Conservation (phyloP, 2,113 vertebrate species). For the Hipposideros armiger region DNA sequence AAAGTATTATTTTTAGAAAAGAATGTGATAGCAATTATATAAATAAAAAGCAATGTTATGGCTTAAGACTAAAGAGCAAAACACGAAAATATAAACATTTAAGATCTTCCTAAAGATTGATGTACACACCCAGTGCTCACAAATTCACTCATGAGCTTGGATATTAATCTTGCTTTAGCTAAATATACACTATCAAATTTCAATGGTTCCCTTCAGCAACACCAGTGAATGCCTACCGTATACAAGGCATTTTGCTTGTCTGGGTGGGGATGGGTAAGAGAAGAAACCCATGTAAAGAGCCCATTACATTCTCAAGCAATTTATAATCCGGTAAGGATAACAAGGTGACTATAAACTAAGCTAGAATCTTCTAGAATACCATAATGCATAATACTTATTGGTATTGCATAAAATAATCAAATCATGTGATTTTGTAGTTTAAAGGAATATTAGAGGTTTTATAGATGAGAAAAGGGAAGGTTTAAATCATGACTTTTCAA, state of each 20-base stretch:
- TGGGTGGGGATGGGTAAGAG: background rate
- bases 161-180: slow-evolving; percentile 50
- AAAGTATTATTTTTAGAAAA: background rate
- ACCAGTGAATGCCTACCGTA: background rate
- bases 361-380: background rate
- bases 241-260: slow-evolving; percentile 33
- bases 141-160: background rate
- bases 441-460: background rate
- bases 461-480: slow-evolving; percentile 9
- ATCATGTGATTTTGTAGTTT: background rate
- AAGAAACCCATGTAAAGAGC: background rate
- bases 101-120: background rate
- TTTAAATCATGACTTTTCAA: slow-evolving; percentile 13
- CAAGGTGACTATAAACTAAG: slow-evolving; percentile 13
- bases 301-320: background rate
- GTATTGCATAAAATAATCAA: slow-evolving; percentile 34
- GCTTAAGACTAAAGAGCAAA: slow-evolving; percentile 15
- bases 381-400: background rate
- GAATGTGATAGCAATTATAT: background rate
- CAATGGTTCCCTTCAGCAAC: background rate
- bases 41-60: slow-evolving; percentile 26
- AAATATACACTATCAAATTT: slow-evolving; percentile 46
- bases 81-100: background rate
- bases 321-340: background rate
- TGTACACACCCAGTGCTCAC: background rate